Conservation (phyloP, 2,113 vertebrate species). For the Eretmochelys imbricata region DNA sequence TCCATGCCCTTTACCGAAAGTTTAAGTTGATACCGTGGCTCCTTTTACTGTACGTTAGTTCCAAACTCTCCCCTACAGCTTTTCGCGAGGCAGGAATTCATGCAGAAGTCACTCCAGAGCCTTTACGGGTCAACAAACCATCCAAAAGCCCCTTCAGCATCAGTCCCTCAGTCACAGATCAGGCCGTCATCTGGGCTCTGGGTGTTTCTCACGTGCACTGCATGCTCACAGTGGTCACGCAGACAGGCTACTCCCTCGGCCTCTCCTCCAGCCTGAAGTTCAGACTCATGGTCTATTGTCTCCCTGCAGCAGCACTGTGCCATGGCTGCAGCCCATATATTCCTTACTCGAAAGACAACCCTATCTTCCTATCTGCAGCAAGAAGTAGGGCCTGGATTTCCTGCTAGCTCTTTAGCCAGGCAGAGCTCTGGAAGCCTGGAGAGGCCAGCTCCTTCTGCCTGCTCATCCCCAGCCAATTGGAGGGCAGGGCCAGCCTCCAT, state of each 20-base stretch:
- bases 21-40: neutral
- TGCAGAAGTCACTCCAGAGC: neutral
- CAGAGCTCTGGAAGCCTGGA: no score
- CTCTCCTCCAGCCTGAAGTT: neutral
- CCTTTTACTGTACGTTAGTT: neutral
- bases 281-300: neutral
- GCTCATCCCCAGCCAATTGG: no score
- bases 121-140: neutral
- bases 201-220: neutral
- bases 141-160: neutral
- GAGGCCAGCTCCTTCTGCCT: no score
- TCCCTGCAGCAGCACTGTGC: neutral
- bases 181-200: neutral
- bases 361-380: neutral
- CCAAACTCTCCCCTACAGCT: neutral
- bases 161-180: neutral
- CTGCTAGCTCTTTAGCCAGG: rapidly evolving
- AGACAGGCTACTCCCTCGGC: neutral
- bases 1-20: neutral
- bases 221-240: neutral
- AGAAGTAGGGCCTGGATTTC: neutral
- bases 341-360: neutral
- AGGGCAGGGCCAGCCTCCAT: no score
- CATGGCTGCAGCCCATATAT: rapidly evolving
- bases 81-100: neutral